Conservation (phyloP, 2,888 invertebrate species). For the Sussaba pulchella region DNA sequence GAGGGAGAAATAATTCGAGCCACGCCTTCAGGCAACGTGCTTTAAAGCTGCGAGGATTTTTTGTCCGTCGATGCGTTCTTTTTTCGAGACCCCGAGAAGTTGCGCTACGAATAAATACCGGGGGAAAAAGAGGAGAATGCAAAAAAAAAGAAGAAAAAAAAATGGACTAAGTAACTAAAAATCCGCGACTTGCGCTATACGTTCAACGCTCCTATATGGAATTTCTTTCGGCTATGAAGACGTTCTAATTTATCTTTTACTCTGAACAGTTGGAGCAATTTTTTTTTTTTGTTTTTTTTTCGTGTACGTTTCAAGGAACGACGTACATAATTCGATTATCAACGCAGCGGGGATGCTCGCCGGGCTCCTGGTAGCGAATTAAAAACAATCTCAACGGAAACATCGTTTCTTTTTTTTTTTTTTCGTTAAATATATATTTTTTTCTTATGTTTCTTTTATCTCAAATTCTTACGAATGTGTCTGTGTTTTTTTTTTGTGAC, state of each 20-base stretch:
- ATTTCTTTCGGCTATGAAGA: conserved; percentile 27
- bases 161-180: conserved; percentile 65
- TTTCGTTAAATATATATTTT: neutral
- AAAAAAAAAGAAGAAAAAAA: conserved; percentile 38
- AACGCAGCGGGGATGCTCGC: conserved; percentile 57
- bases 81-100: conserved; percentile 29
- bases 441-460: conserved; percentile 2
- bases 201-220: conserved; percentile 16
- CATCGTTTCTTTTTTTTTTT: conserved; percentile 22
- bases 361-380: conserved; percentile 57
- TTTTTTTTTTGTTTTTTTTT: conserved; percentile 6
- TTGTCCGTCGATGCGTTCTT: conserved; percentile 35
- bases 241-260: neutral
- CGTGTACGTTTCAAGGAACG: neutral
- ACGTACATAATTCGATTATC: conserved; percentile 11
- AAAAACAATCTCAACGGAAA: conserved; percentile 20
- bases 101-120: conserved; percentile 23
- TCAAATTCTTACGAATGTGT: conserved; percentile 36
- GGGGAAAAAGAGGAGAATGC: neutral
- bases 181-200: conserved; percentile 54
- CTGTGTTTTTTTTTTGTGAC: conserved; percentile 33
- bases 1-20: conserved; percentile 60
- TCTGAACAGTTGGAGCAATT: conserved; percentile 21
- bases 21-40: conserved; percentile 65
- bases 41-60: conserved; percentile 67